Base-by-base conservation (phyloP, 2,888 invertebrate species). In the Pasiphila rectangulata region DNA sequence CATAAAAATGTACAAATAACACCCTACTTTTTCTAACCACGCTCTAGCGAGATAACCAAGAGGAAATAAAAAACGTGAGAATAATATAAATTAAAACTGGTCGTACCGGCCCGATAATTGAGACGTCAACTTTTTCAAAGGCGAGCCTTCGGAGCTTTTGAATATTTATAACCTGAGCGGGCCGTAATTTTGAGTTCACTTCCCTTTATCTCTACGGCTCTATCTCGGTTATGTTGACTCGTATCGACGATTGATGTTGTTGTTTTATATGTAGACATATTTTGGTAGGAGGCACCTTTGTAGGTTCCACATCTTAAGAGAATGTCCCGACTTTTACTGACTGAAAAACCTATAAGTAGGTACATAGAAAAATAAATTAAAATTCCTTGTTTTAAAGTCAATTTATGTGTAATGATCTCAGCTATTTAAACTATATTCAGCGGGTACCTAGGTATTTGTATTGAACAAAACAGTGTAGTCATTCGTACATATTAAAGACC, bases 51-150 rank as follows among this genome's bases (percentile, higher is more conserved):
- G 70, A 73, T 70, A 65, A 41, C 73, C 66, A 79, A 75, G 75
- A 82, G 85, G 84, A 86, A 83, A 84, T 79, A 79, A 81, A 76
- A 80, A 75, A 77, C 82, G 85, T 85, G 86, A 85, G 84, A 84
- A 83, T 83, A 79, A 81, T 85, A 85, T 81, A 85, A 83, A 85
- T 81, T 82, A 78, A 78, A 68, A 52, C 60, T 59, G 48, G 46
- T 55, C 55, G 61, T 58, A 46, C 53, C 63, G 66, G 64, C 46
- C 66, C 79, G 81, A 83, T 88, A 87, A 88, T 88, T 87, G 87
- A 88, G 87, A 86, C 83, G 84, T 88, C 84, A 86, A 77, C 79
- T 85, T 86, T 86, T 86, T 86, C 72, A 67, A 70, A 75, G 61
- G 62, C 59, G 57, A 61, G 61, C 51, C 57, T 32, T 60, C 71